Conservation (phyloP, 2,888 invertebrate species). For the Proisotoma minuta region DNA sequence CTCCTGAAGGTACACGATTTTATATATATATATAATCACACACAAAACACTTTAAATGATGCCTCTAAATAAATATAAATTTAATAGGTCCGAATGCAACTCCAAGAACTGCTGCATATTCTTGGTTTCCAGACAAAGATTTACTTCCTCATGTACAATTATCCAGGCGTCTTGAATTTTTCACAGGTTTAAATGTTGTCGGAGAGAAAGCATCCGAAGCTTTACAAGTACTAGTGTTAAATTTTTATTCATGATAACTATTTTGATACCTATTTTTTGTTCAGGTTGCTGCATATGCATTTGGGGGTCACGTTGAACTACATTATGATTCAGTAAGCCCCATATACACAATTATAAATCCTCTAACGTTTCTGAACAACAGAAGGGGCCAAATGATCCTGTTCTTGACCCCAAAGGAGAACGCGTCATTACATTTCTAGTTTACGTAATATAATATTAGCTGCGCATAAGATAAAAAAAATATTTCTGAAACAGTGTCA, state of each 20-base stretch:
- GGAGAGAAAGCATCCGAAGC: slow-evolving; percentile 35
- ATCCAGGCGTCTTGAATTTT: slow-evolving; percentile 37
- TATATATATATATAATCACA: too few species aligned
- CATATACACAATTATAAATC: background rate
- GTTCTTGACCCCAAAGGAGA: slow-evolving; percentile 34
- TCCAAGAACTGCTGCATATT: slow-evolving; percentile 42
- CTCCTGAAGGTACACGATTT: slow-evolving; percentile 38
- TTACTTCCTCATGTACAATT: slow-evolving; percentile 30
- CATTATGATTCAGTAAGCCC: slow-evolving; percentile 39
- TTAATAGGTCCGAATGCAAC: slow-evolving; percentile 29
- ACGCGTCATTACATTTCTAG: slow-evolving; percentile 36
- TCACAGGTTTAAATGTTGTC: slow-evolving; percentile 41
- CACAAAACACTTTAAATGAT: too few species aligned
- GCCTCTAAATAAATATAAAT: too few species aligned
- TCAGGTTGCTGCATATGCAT: slow-evolving; percentile 40
- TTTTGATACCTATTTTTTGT: too few species aligned
- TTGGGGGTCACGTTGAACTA: slow-evolving; percentile 44
- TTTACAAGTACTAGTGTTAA: slow-evolving; percentile 22
- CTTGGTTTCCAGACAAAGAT: slow-evolving; percentile 42
- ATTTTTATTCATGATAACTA: background rate
- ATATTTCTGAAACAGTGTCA: background rate
- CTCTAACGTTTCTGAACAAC: background rate
- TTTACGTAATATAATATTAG: slow-evolving; percentile 18
- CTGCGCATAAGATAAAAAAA: background rate
- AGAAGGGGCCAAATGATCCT: slow-evolving; percentile 27